Base-by-base conservation (phyloP, 2,113 vertebrate species). In the Orthonyx spaldingii region DNA sequence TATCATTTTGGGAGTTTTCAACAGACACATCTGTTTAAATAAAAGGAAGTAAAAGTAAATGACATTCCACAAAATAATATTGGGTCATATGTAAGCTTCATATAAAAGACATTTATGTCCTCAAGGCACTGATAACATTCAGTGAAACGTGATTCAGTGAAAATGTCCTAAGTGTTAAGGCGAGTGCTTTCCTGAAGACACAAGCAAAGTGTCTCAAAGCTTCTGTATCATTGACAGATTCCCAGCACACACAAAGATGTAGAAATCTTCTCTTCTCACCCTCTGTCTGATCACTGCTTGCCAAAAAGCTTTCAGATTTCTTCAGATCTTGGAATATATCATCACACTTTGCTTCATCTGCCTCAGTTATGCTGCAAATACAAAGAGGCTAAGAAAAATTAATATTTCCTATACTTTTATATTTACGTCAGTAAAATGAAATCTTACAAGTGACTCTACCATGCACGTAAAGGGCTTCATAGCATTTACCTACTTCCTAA, bases 341-440 rank as follows among this genome's bases (percentile, higher is more conserved):
- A 33, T 14, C 10, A 44, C 47, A 16, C 22, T 89, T 78, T n/a
- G 79, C 76, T 70, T 78, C 78, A 37, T 47, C 49, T 79, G 65
- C 23, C 27, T 95, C 91, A 52, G 85, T 86, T 75, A 79, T 10
- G 55, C 97, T 97, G 88, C 79, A 97, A 96, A 95, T 37, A 89
- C 32, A 93, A 59, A 53, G 57, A 56, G n/a, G 84, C 60, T 42
- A 77, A 35, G 23, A 59, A 77, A 87, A 88, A 69, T 32, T 19
- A 89, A 9, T 26, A 17, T 69, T 92, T 76, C 39, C 22, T 50
- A 42, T 16, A 49, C 17, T 66, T 60, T 52, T 44, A 35, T 63
- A 76, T 46, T 87, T 79, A 70, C 28, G 56, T 47, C 27, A 61
- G 47, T 78, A 79, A 84, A 92, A 78, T 22, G 30, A 74, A 37